These are phyloP conservation scores for Sylvia borin DNA, from an alignment of 2,797 vertebrate genomes.

Conservation along the genomic window DNA sequence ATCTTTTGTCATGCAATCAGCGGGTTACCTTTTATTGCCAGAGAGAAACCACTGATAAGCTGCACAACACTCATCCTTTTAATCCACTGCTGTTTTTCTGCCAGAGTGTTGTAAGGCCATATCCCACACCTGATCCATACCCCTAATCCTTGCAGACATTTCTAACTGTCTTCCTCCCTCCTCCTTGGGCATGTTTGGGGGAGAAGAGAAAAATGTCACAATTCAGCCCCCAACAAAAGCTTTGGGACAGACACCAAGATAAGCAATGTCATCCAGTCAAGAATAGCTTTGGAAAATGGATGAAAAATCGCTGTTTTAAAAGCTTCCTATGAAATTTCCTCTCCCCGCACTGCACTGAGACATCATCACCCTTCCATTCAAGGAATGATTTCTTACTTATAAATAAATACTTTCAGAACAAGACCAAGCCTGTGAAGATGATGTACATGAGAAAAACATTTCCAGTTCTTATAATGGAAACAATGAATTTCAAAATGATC, in stretches of 20 bases:
- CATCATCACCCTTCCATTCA: neutral
- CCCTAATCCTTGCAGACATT: neutral
- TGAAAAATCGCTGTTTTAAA: neutral
- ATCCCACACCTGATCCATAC: neutral
- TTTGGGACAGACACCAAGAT: neutral
- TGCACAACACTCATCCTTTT: neutral
- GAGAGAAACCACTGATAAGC: neutral
- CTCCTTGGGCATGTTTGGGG: neutral
- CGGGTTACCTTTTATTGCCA: neutral
- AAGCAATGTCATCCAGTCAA: neutral
- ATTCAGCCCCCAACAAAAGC: neutral
- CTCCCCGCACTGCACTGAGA: neutral
- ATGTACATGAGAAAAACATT: slow-evolving; percentile 80
- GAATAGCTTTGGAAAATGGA: neutral
- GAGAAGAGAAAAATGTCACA: neutral
- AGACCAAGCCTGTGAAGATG: slow-evolving; percentile 82
- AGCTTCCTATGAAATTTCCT: neutral
- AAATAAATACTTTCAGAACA: slow-evolving; percentile 69
- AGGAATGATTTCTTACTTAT: neutral
- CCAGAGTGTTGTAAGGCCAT: neutral
- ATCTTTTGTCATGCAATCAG: neutral
- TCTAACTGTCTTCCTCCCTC: neutral
- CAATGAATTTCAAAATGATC: slow-evolving; percentile 78
- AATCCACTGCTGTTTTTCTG: neutral
- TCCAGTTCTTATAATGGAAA: slow-evolving; percentile 75